phyloP scores from a whole-genome alignment of 2,888 invertebrate species.

The Calameuta idolon region DNA sequence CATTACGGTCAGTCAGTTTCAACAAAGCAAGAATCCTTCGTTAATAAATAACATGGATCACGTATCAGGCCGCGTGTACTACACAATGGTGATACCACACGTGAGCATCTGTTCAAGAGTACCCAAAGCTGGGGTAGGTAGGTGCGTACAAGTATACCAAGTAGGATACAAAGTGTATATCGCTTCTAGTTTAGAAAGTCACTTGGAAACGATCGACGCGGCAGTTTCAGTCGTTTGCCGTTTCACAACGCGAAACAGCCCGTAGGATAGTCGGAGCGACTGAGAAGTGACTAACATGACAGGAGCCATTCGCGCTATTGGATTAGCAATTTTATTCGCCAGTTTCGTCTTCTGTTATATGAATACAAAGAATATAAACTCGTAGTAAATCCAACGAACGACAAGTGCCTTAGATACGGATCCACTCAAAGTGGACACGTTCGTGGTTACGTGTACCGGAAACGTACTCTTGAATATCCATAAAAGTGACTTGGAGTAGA shows the following conservation, averaged over 20 bases:
- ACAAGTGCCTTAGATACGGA: not conserved
- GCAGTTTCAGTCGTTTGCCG: constrained; percentile 31
- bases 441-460: not conserved
- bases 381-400: not conserved
- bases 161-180: constrained; percentile 21
- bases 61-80: not conserved
- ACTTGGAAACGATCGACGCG: constrained; percentile 37
- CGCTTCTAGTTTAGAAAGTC: constrained; percentile 40
- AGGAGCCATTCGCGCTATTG: constrained; percentile 8
- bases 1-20: not conserved
- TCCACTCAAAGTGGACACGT: not conserved
- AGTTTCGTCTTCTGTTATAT: constrained; percentile 11
- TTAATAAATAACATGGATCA: not conserved
- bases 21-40: not conserved
- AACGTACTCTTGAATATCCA: not conserved
- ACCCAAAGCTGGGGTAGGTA: not conserved
- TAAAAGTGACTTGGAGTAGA: not conserved
- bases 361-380: constrained; percentile 7
- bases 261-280: constrained; percentile 23
- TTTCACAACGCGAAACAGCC: constrained; percentile 36
- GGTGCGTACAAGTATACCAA: not conserved
- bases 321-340: constrained; percentile 15
- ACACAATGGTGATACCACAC: not conserved
- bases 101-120: not conserved
- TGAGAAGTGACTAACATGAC: constrained; percentile 4